phyloP scores from a whole-genome alignment of 2,113 vertebrate genomes.

The Psophia crepitans region DNA sequence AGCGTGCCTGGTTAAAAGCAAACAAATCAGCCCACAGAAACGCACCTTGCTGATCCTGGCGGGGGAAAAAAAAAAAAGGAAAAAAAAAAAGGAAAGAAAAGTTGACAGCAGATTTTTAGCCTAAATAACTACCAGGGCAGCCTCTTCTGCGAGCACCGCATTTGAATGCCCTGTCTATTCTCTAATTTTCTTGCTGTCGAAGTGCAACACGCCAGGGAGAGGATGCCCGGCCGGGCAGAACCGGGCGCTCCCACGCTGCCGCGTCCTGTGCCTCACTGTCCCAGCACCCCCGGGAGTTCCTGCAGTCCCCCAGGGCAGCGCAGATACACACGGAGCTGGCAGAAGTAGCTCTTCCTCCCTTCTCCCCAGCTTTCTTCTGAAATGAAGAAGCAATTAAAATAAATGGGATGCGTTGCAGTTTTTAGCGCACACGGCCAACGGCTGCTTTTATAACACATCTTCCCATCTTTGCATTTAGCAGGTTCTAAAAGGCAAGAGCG shows the following conservation, averaged over 20 bases:
- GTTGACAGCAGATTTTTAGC: not conserved
- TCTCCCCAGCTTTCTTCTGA: not conserved
- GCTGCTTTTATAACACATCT: not conserved
- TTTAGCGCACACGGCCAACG: not conserved
- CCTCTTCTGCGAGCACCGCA: not conserved
- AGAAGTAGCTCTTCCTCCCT: not conserved
- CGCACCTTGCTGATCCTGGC: not conserved
- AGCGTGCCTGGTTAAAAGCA: slow-evolving; percentile 3
- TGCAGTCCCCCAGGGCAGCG: not conserved
- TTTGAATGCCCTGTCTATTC: not conserved
- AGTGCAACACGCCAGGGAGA: not conserved
- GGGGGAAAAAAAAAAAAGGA: not conserved
- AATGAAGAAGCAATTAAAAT: not conserved
- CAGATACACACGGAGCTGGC: not conserved
- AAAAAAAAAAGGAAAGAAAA: not conserved
- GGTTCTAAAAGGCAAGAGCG: not conserved
- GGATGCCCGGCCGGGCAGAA: not conserved
- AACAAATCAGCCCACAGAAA: not conserved
- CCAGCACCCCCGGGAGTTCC: not conserved
- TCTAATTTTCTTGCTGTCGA: not conserved
- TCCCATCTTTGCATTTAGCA: not conserved
- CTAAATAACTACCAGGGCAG: not conserved
- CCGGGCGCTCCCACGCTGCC: not conserved
- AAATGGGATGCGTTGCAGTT: not conserved
- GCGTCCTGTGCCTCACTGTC: not conserved